phyloP scores from a whole-genome alignment of 2,797 vertebrate species.

The Pelodytes ibericus region DNA sequence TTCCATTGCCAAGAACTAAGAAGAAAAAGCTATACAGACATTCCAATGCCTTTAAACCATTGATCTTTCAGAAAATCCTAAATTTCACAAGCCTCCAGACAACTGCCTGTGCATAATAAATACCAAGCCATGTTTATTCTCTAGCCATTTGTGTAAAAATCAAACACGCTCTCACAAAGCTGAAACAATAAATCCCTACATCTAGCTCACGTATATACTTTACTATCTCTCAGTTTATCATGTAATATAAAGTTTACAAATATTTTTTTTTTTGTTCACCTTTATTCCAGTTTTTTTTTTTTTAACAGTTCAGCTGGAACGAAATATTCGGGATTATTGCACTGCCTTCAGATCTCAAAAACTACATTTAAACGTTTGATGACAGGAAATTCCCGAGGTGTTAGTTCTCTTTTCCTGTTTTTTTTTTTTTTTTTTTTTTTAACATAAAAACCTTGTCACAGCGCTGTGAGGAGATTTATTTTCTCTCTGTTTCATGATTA shows the following conservation, averaged over 20 bases:
- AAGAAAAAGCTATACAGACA: constrained; percentile 34
- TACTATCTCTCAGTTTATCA: too few relatives aligned
- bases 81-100: constrained; percentile 47
- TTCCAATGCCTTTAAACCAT: constrained; percentile 21
- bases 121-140: neutral
- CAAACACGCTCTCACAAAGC: too few relatives aligned
- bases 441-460: neutral
- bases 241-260: too few relatives aligned
- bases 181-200: too few relatives aligned
- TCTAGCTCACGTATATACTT: too few relatives aligned
- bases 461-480: neutral
- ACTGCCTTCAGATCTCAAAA: too few relatives aligned
- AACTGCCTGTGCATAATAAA: constrained; percentile 15
- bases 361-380: neutral
- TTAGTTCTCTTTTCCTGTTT: constrained; percentile 4
- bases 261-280: neutral
- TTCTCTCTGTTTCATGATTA: neutral
- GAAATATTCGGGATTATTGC: too few relatives aligned
- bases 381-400: constrained; percentile 31
- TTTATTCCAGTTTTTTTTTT: constrained; percentile 1
- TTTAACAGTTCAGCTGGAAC: neutral
- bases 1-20: constrained; percentile 32
- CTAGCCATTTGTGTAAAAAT: neutral
- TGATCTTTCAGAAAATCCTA: constrained; percentile 36
- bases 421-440: constrained; percentile 8